Percentiles rank a stretch among this genome's conserved stretches.
phyloP scores from a whole-genome alignment of 2,888 invertebrate species.

The Rhimphoctona megacephalus region DNA sequence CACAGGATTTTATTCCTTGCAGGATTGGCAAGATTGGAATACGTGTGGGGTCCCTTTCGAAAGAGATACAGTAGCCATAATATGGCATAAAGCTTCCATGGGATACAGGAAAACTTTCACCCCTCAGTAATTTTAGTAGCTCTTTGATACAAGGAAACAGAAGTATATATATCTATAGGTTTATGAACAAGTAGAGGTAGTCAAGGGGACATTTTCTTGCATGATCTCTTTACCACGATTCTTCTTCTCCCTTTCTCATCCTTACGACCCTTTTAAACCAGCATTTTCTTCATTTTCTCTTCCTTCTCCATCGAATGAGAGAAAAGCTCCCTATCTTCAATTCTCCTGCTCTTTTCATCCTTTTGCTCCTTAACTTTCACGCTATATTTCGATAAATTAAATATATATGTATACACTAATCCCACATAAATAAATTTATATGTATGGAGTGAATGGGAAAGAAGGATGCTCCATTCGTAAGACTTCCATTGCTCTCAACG shows the following conservation, averaged over 20 bases:
- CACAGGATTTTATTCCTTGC: slow-evolving; percentile 63
- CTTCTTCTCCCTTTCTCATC: neutral
- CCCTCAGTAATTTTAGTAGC: slow-evolving; percentile 66
- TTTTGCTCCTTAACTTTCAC: slow-evolving; percentile 40
- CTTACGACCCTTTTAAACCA: slow-evolving; percentile 35
- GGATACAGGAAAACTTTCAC: slow-evolving; percentile 67
- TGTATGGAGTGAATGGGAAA: neutral
- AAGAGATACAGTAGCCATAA: slow-evolving; percentile 43
- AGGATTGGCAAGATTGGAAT: slow-evolving; percentile 39
- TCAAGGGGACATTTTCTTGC: slow-evolving; percentile 41
- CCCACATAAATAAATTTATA: slow-evolving; percentile 5
- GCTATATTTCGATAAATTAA: slow-evolving; percentile 1
- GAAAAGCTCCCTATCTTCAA: slow-evolving; percentile 21
- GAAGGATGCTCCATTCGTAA: slow-evolving; percentile 8
- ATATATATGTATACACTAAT: neutral
- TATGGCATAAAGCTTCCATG: slow-evolving; percentile 52
- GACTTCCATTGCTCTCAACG: neutral
- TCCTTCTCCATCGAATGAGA: slow-evolving; percentile 19
- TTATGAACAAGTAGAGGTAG: neutral
- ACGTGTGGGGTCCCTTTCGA: slow-evolving; percentile 8
- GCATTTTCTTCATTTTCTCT: slow-evolving; percentile 41
- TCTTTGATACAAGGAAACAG: slow-evolving; percentile 38
- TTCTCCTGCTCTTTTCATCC: slow-evolving; percentile 36
- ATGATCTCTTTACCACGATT: slow-evolving; percentile 18
- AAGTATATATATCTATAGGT: slow-evolving; percentile 14